Conservation (phyloP, 1,140 invertebrate species). For the Drosophila sechellia region DNA sequence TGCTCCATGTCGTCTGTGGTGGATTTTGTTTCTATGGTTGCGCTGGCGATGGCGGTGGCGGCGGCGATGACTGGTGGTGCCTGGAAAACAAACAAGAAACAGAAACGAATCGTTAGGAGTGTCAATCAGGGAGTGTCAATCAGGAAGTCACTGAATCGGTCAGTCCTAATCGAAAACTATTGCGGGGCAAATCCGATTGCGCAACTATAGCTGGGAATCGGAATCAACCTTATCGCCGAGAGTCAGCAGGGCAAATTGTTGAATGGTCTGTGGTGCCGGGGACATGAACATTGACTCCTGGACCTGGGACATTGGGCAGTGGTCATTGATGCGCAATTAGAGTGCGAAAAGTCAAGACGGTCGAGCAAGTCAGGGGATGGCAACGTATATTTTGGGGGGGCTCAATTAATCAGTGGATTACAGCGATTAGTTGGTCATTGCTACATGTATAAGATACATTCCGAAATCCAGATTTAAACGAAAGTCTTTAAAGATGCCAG, state of each 20-base stretch:
- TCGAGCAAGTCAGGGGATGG: not conserved
- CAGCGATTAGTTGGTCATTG: not conserved
- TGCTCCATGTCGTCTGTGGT: constrained; percentile 65
- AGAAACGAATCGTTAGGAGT: constrained; percentile 32
- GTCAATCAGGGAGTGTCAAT: constrained; percentile 50
- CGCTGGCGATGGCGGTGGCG: too few species aligned
- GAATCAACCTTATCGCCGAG: constrained; percentile 22
- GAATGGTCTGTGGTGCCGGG: constrained; percentile 1
- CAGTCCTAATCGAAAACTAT: constrained; percentile 64
- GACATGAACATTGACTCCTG: constrained; percentile 6
- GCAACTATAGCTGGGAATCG: constrained; percentile 14
- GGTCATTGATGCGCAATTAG: constrained; percentile 21
- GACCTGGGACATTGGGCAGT: not conserved
- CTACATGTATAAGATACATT: not conserved
- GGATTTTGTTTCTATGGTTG: not conserved
- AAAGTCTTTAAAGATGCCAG: not conserved
- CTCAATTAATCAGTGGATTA: constrained; percentile 20
- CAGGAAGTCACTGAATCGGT: constrained; percentile 56
- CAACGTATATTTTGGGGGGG: not conserved
- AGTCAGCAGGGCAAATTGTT: constrained; percentile 23
- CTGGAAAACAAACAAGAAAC: constrained; percentile 42
- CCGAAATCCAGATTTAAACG: too few species aligned
- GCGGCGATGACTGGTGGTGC: not conserved
- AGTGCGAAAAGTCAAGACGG: not conserved
- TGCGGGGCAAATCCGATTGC: constrained; percentile 14